Conservation (phyloP, 2,888 invertebrate species). For the Lacanobia oleracea region DNA sequence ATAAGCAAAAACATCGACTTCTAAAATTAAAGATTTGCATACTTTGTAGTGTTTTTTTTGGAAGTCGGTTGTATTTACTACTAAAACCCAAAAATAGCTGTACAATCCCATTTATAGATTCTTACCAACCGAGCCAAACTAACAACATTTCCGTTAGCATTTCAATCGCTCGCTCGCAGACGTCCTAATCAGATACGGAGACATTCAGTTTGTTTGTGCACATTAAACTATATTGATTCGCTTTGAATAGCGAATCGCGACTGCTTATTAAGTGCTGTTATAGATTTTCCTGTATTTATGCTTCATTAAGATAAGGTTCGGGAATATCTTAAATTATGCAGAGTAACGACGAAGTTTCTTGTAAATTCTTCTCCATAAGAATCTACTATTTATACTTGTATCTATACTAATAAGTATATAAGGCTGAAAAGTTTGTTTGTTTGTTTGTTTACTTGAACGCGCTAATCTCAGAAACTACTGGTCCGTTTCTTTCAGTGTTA, state of each 20-base stretch:
- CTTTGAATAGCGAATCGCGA: conserved; percentile 33
- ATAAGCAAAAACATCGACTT: no score
- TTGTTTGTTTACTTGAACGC: no score
- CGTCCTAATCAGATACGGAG: conserved; percentile 35
- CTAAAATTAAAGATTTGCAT: no score
- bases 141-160: conserved; percentile 22
- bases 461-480: no score
- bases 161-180: conserved; percentile 29
- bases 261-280: conserved; percentile 19
- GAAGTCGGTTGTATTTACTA: no score
- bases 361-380: no score
- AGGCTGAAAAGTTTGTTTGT: no score
- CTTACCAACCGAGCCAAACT: neutral
- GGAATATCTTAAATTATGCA: neutral
- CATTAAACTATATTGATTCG: conserved; percentile 45
- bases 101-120: neutral
- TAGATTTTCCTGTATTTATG: conserved; percentile 15
- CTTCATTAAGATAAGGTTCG: neutral
- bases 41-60: no score
- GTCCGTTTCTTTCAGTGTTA: no score
- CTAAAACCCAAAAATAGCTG: neutral
- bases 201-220: conserved; percentile 41
- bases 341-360: neutral
- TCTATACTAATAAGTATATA: no score
- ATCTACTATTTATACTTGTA: no score